Conservation (phyloP, 2,888 invertebrate genomes). For the Drosophila anomalata region DNA sequence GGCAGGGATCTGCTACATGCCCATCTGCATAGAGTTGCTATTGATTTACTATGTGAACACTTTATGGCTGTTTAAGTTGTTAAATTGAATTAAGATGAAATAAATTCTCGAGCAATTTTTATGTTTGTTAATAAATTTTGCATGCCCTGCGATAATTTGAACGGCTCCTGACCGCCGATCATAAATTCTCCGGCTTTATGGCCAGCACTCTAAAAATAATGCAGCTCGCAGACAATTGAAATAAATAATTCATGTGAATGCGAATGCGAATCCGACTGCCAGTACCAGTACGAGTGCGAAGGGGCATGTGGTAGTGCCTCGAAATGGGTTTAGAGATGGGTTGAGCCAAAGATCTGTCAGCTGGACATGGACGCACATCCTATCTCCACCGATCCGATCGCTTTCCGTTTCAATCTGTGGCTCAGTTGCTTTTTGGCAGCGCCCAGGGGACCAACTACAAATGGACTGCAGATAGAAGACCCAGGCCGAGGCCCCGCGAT, state of each 20-base stretch:
- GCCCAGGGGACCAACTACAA: conserved; percentile 76
- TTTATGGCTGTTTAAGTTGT: conserved; percentile 82
- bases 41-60: conserved; percentile 82
- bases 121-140: conserved; percentile 81
- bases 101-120: conserved; percentile 75
- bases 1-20: conserved; percentile 2
- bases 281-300: conserved; percentile 31
- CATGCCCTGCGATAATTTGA: conserved; percentile 74
- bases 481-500: conserved; percentile 17
- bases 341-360: conserved; percentile 1
- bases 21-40: conserved; percentile 60
- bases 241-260: conserved; percentile 75
- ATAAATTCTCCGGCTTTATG: conserved; percentile 47
- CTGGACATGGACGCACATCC: conserved; percentile 49
- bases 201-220: conserved; percentile 65
- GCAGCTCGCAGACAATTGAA: conserved; percentile 66
- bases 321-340: conserved; percentile 1
- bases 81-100: conserved; percentile 82
- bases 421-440: conserved; percentile 45
- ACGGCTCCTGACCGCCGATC: conserved; percentile 54
- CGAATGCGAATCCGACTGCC: conserved; percentile 52
- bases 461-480: conserved; percentile 58
- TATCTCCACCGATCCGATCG: conserved; percentile 20
- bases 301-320: not conserved
- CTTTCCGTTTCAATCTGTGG: conserved; percentile 38